Evolutionary conservation across 1,140 invertebrate genomes (phyloP).

Genomic region (Sesamia nonagrioides): DNA sequence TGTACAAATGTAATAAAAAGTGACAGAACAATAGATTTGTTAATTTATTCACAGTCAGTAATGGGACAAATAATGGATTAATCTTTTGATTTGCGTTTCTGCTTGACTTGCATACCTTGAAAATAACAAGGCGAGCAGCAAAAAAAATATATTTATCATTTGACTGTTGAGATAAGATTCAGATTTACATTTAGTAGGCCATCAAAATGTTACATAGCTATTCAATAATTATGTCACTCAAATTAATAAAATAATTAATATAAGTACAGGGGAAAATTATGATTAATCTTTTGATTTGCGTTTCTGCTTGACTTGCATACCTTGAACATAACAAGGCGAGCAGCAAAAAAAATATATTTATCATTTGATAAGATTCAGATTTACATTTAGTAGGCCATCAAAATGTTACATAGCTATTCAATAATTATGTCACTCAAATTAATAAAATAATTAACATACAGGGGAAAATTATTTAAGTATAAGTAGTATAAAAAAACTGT

Average conservation of each 20-base stretch:
- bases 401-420: neutral
- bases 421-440: too few relatives aligned
- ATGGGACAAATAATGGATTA: constrained; percentile 9
- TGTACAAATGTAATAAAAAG: neutral
- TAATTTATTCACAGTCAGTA: constrained; percentile 18
- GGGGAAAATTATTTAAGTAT: neutral
- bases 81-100: constrained; percentile 28
- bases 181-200: neutral
- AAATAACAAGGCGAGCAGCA: constrained; percentile 13
- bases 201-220: neutral
- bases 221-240: too few relatives aligned
- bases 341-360: constrained; percentile 2
- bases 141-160: constrained; percentile 2
- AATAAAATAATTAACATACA: neutral
- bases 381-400: neutral
- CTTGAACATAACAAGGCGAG: constrained; percentile 37
- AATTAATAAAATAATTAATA: neutral
- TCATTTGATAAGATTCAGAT: neutral
- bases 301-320: constrained; percentile 39
- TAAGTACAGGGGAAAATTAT: neutral
- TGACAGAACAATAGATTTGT: neutral
- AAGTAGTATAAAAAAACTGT: too few relatives aligned
- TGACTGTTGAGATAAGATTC: neutral
- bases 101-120: constrained; percentile 46
- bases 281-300: constrained; percentile 30